These are phyloP conservation scores for Philypnodon macrostomus DNA, from an alignment of 2,797 vertebrate species.

Conservation along the genomic window DNA sequence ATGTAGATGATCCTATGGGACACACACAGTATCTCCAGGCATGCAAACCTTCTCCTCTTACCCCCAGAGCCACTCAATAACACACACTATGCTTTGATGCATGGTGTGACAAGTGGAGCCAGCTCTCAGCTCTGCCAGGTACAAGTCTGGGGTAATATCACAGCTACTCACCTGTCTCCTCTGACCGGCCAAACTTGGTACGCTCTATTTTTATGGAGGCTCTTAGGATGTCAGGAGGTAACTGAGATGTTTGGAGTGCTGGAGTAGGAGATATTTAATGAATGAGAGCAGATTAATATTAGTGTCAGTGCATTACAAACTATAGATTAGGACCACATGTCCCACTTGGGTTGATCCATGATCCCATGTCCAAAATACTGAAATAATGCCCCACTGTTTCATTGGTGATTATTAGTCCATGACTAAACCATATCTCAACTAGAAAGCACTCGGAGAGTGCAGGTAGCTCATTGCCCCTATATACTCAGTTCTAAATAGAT, in stretches of 20 bases:
- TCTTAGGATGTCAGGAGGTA: conserved; percentile 4
- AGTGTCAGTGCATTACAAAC: background rate
- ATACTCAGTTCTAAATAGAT: too few relatives aligned
- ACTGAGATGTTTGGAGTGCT: conserved; percentile 29
- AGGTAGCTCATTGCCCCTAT: too few relatives aligned
- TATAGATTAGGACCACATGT: too few relatives aligned
- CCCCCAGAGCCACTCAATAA: conserved; percentile 40
- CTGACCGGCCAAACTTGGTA: conserved; percentile 52
- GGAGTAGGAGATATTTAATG: conserved; percentile 13
- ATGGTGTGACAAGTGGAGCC: background rate
- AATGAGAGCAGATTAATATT: conserved; percentile 1
- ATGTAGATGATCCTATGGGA: too few relatives aligned
- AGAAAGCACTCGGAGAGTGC: too few relatives aligned
- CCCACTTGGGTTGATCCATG: too few relatives aligned
- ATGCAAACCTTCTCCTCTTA: conserved; percentile 57
- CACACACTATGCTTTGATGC: conserved; percentile 63
- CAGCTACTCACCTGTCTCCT: conserved; percentile 47
- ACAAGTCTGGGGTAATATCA: conserved; percentile 16
- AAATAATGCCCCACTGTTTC: too few relatives aligned
- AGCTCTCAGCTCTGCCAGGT: conserved; percentile 38
- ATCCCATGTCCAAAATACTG: too few relatives aligned
- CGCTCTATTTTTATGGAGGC: conserved; percentile 55
- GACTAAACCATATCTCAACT: too few relatives aligned
- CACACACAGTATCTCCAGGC: too few relatives aligned
- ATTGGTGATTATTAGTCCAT: too few relatives aligned